Conservation (phyloP, 2,797 vertebrate species). For the Halcyon leucocephala region DNA sequence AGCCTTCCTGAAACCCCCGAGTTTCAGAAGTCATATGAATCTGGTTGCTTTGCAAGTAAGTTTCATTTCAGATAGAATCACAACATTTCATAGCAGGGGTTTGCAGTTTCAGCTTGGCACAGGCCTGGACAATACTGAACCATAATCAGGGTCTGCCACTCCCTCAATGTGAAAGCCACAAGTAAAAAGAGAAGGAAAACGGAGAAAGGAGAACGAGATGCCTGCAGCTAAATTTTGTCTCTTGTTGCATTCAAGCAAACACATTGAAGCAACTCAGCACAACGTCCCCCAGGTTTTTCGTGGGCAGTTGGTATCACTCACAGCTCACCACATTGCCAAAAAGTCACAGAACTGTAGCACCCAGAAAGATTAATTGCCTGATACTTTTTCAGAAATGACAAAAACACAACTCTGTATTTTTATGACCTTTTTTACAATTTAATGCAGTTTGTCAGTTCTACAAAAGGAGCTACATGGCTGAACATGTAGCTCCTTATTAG, state of each 20-base stretch:
- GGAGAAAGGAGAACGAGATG: not conserved
- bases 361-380: not conserved
- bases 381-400: not conserved
- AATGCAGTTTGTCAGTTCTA: not conserved
- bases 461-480: not conserved
- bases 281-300: not conserved
- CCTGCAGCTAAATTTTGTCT: not conserved
- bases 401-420: not conserved
- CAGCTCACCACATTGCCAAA: not conserved
- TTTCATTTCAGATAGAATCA: not conserved
- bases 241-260: not conserved
- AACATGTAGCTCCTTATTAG: not conserved
- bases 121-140: not conserved
- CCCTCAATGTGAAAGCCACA: not conserved
- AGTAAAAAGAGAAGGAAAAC: not conserved
- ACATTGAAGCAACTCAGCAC: not conserved
- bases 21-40: not conserved
- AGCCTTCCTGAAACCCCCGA: not conserved
- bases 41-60: not conserved
- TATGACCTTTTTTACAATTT: not conserved
- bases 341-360: not conserved
- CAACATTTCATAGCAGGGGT: not conserved
- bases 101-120: not conserved
- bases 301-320: not conserved
- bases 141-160: not conserved